Evolutionary conservation across 1,140 invertebrate genomes (phyloP), one percentile per base, ranked within the genome.

Genomic region (Pseudachorutes palmiensis): DNA sequence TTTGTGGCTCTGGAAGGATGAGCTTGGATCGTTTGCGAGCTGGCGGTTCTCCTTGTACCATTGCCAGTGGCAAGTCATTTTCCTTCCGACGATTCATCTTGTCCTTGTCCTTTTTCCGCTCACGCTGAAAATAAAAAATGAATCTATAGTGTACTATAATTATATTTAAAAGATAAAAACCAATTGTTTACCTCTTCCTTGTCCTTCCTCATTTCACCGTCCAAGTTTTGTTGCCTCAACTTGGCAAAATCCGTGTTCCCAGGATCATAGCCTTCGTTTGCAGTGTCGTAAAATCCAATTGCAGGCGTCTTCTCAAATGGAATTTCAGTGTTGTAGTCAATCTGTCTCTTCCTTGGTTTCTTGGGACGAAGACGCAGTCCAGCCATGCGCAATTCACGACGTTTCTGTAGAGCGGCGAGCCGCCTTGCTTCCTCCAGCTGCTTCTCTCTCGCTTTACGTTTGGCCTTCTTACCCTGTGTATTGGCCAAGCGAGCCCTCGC

Each of bases 401-500:
- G 83, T 78, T 99, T 99, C 77, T 99, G 97, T 51, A 99, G 78
- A 1, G 96, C 91, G 32, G 97, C 97, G 29, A 99, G 81, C 57
- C 97, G 82, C 57, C 97, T 84, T 0, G 97, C 97, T 81, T 99
- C 97, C 79, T 98, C 96, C 62, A 99, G 80, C 78, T 99, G 97
- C 76, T 98, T 98, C 79, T 99, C 97, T 63, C 97, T 82, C 0
- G 97, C 97, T 81, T 99, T 99, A 32, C 97, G 83, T 77, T 99
- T 99, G 0, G 97, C 97, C 77, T 99, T 99, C 78, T 99, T 99
- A 31, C 97, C 97, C 77, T 99, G 97, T 1, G 97, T 99, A 78
- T 99, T 99, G 1, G 97, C 97, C 28, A 99, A 81, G 76, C 97
- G 86, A 57, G 97, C 97, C 75, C 97, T 83, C 1, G 97, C 97